phyloP scores from a whole-genome alignment of 2,113 vertebrate species.

The Eptesicus fuscus region DNA sequence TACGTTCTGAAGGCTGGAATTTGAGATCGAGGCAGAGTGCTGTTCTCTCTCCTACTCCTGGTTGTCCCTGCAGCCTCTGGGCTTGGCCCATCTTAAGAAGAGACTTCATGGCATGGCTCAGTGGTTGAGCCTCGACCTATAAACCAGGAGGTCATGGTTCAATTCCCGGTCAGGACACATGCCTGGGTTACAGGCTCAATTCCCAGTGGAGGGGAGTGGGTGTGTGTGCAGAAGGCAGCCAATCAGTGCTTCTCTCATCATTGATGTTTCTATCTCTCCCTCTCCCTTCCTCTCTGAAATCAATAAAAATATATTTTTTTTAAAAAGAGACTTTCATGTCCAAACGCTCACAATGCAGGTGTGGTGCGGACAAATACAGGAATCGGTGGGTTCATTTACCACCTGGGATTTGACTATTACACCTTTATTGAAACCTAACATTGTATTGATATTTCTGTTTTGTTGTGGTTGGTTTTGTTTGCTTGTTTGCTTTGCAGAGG shows the following conservation, averaged over 20 bases:
- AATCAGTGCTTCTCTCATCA: no score
- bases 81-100: no score
- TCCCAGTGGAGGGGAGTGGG: no score
- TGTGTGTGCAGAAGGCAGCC: no score
- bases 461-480: not conserved
- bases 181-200: no score
- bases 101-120: not conserved
- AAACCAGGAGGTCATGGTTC: no score
- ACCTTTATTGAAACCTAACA: not conserved
- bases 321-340: not conserved
- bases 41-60: not conserved
- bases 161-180: no score
- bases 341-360: fast-evolving
- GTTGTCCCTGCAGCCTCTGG: not conserved
- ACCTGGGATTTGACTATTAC: no score
- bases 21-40: not conserved
- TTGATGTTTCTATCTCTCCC: no score
- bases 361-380: not conserved
- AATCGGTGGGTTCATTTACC: not conserved
- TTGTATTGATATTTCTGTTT: not conserved
- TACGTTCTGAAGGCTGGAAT: not conserved
- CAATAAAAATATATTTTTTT: no score
- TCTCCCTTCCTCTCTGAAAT: no score
- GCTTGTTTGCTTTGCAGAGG: not conserved
- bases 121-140: not conserved